Base-by-base conservation (phyloP, 2,888 invertebrate genomes). In the Tachina fera region DNA sequence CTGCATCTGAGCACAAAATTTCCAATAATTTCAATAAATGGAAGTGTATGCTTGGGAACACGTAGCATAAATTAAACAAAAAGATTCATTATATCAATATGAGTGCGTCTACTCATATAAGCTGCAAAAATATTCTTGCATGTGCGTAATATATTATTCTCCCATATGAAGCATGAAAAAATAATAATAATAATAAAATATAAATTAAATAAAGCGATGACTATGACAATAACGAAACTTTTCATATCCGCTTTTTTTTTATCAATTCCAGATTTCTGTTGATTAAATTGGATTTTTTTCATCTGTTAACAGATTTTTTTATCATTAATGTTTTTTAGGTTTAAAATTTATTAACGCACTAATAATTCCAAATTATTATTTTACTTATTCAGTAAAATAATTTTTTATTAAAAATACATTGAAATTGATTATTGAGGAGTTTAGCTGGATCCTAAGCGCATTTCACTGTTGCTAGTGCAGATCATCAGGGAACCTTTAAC, bases 181-280 rank as follows among this genome's bases (percentile, higher is more conserved):
- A 68, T 16, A 68, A 3, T 16, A n/a, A 16, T 61, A 16, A 16
- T 41, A 19, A 47, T 45, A 9, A 45, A 31, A 60, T 60, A 39
- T 14, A 60, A 47, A 13, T 60, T 72, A 31, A 49, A 72, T 39
- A 60, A 60, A 72, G 47, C 31, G 31, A 45, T 65, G n/a, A 31
- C 39, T 41, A 51, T 47, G 16, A 56, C 31, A 47, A 58, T 60
- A 58, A 58, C n/a, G 13, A 47, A 47, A 60, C 11, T 22, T 31
- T 31, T 11, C 53, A 41, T 41, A 53, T 41, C 51, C 53, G 51
- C 3, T 31, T 14, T 47, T 45, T 22, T n/a, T 71, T 43, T 11
- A 61, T 61, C n/a, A 43, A 22, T 58, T 31, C 22, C n/a, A 45
- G 9, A 19, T 49, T 16, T 51, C 49, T 71, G 31, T 58, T 31